Percentiles rank a stretch among this genome's conserved stretches.
Evolutionary conservation across 2,888 invertebrate species (phyloP).

Genomic region (Pantelozetes paolii): DNA sequence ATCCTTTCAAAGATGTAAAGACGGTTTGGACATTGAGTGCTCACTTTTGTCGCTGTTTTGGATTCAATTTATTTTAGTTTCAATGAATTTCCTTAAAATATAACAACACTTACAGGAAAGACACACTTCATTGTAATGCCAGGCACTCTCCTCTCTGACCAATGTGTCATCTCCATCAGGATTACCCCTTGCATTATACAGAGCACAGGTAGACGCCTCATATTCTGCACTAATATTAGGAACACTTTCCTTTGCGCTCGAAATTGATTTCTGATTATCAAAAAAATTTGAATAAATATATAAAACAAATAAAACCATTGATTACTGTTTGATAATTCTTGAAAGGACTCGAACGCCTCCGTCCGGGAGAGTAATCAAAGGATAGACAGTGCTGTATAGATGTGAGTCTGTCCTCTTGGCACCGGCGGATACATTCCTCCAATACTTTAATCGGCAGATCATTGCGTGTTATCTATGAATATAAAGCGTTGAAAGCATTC

Average conservation of each 20-base stretch:
- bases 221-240: constrained; percentile 37
- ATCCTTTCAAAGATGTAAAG: constrained; percentile 83
- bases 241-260: constrained; percentile 30
- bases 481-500: not conserved
- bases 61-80: not conserved
- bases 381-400: constrained; percentile 69
- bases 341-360: constrained; percentile 69
- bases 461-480: constrained; percentile 35
- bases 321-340: constrained; percentile 53
- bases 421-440: constrained; percentile 81
- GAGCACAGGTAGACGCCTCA: constrained; percentile 41
- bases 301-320: no score
- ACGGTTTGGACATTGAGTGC: constrained; percentile 80
- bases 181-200: constrained; percentile 67
- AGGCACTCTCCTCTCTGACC: constrained; percentile 82
- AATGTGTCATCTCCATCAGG: constrained; percentile 83
- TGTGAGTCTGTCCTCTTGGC: constrained; percentile 69
- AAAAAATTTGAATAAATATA: no score
- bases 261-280: not conserved
- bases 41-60: constrained; percentile 69
- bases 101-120: constrained; percentile 33
- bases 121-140: constrained; percentile 73
- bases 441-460: constrained; percentile 64
- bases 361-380: constrained; percentile 85
- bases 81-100: not conserved